A percentile compares a stretch with the other conserved stretches of the same genome.
phyloP scores from a whole-genome alignment of 2,888 invertebrate genomes.

The Portevinia maculata region DNA sequence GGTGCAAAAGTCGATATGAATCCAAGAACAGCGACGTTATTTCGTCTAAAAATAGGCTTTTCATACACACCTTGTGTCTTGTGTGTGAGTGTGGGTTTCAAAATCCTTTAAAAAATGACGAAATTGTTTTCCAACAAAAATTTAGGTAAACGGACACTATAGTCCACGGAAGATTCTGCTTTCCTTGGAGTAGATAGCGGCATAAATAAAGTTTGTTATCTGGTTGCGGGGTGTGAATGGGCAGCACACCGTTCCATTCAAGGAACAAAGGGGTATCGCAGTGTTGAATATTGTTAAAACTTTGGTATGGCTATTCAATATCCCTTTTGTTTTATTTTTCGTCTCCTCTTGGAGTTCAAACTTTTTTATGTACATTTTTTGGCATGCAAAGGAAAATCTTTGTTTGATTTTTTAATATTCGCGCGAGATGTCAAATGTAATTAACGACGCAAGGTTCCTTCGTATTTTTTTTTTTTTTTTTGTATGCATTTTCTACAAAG shows the following conservation, averaged over 20 bases:
- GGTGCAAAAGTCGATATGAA: slow-evolving; percentile 18
- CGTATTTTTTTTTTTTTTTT: no score
- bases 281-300: slow-evolving; percentile 20
- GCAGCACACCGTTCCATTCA: background rate
- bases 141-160: background rate
- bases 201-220: slow-evolving; percentile 18
- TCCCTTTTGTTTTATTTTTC: background rate
- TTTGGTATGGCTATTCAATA: slow-evolving; percentile 32
- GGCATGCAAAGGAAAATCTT: background rate
- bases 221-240: slow-evolving; percentile 23
- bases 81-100: background rate
- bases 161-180: background rate
- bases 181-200: background rate
- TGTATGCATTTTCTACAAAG: no score
- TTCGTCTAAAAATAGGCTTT: slow-evolving; percentile 17
- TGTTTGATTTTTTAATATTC: background rate
- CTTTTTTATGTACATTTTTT: background rate
- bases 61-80: slow-evolving; percentile 2
- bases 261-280: background rate
- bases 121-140: slow-evolving; percentile 12
- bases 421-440: background rate
- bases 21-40: background rate
- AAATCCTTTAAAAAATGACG: slow-evolving; percentile 12
- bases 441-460: no score
- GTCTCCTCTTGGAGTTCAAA: no score